A percentile compares a stretch with the other conserved stretches of the same genome.
Conservation (phyloP, 2,888 invertebrate species). For the Acanthosoma haemorrhoidale region DNA sequence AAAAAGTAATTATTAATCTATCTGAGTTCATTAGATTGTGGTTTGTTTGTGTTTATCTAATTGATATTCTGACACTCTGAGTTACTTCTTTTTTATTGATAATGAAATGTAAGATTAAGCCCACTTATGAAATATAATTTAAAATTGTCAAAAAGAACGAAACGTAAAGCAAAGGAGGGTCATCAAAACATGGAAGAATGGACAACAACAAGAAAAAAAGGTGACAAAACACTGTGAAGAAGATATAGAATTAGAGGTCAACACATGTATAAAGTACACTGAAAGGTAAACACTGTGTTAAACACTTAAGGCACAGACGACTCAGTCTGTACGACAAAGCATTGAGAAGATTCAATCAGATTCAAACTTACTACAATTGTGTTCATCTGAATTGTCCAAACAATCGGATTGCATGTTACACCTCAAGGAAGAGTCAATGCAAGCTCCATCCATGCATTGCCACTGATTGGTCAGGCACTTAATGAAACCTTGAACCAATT, state of each 20-base stretch:
- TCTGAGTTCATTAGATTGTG: no score
- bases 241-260: constrained; percentile 29
- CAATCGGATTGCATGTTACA: constrained; percentile 22
- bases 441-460: constrained; percentile 14
- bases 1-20: no score
- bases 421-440: constrained; percentile 5
- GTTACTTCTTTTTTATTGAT: no score
- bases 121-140: no score
- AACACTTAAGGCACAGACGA: neutral
- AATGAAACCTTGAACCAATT: no score
- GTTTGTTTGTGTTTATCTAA: no score
- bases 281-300: neutral
- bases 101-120: no score
- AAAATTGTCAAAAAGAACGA: no score
- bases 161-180: neutral
- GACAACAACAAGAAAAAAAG: neutral
- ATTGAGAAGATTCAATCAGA: neutral
- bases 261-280: neutral
- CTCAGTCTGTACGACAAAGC: neutral
- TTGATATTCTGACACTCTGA: no score
- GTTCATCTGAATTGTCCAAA: constrained; percentile 19
- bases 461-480: neutral
- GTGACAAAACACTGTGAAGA: constrained; percentile 27
- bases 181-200: neutral
- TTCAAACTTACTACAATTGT: constrained; percentile 18